Evolutionary conservation across 1,140 invertebrate genomes (phyloP), one percentile per base, ranked within the genome.

Genomic region (Pogonomyrmex barbatus): DNA sequence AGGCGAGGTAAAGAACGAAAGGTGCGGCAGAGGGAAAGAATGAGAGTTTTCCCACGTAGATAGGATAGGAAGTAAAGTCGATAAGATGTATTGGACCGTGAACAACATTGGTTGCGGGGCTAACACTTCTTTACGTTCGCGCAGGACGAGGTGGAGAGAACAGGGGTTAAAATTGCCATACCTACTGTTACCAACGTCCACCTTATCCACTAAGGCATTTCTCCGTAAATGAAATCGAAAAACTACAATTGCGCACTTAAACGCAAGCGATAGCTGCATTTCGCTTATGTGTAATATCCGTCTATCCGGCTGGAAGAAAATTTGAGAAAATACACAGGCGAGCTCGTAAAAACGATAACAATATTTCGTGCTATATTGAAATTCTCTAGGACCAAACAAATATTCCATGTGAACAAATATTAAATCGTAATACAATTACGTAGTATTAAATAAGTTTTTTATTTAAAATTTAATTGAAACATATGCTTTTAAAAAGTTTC

Each of bases 71-170:
- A 89, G 90, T 91, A 91, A 91, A 91, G 87, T 91, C 90, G 90
- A 91, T 91, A 91, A 91, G 90, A 91, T 89, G 90, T 91, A 91
- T 91, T 91, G 89, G 87, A 89, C 85, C 90, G 89, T 89, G 90
- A 91, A 88, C 87, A 91, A 91, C 89, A 90, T 90, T 91, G 89
- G 89, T 91, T 70, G 87, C 70, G 71, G 84, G 50, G 62, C 87
- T 90, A 91, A 91, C 90, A 87, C 89, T 91, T 91, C 90, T 91
- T 91, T 91, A 91, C 87, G 89, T 78, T 71, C 52, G 58, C 54
- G 14, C 63, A 36, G 36, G 47, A 17, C 30, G 67, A 10, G 54
- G 79, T 17, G 68, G 68, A 39, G 65, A 47, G 39, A 65, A 33
- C 39, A 58, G 83, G 81, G 81, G 60, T 87, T 42, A 77, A 82